Conservation (phyloP, 2,113 vertebrate genomes). For the Probosciger aterrimus region DNA sequence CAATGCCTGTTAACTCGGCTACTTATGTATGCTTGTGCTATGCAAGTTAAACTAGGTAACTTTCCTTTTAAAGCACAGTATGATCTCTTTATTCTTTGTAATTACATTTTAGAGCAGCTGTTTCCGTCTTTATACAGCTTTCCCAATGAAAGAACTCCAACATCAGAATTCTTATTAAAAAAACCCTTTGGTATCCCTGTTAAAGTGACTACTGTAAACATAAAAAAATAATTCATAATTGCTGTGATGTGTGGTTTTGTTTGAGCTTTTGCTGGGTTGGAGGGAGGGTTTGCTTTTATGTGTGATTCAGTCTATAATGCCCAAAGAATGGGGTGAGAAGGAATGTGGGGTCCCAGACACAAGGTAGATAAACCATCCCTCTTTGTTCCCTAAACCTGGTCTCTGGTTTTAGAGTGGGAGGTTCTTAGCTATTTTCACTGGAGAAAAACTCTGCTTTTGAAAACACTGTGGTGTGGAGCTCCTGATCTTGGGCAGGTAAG, state of each 20-base stretch:
- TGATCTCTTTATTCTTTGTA: not conserved
- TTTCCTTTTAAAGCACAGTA: slow-evolving; percentile 9
- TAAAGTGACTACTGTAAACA: not conserved
- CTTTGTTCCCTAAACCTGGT: not conserved
- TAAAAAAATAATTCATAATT: not conserved
- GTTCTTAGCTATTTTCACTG: not conserved
- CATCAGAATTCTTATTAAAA: not conserved
- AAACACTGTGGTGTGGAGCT: not conserved
- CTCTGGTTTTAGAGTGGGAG: not conserved
- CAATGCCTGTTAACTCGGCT: not conserved
- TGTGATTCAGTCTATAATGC: not conserved
- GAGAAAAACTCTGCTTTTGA: not conserved
- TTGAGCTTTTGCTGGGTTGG: not conserved
- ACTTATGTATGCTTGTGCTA: not conserved
- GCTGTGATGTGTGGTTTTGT: not conserved
- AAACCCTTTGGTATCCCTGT: not conserved
- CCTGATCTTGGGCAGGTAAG: not conserved
- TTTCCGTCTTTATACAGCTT: not conserved
- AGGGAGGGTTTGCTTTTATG: not conserved
- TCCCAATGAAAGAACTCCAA: not conserved
- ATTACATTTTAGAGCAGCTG: not conserved
- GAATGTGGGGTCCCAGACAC: not conserved
- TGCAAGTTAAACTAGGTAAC: slow-evolving; percentile 37
- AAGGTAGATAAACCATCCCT: not conserved
- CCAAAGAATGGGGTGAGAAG: not conserved